A percentile compares a stretch with the other conserved stretches of the same genome.
Evolutionary conservation across 2,888 invertebrate genomes (phyloP).

Genomic region (Tenthredo scrophulariae): DNA sequence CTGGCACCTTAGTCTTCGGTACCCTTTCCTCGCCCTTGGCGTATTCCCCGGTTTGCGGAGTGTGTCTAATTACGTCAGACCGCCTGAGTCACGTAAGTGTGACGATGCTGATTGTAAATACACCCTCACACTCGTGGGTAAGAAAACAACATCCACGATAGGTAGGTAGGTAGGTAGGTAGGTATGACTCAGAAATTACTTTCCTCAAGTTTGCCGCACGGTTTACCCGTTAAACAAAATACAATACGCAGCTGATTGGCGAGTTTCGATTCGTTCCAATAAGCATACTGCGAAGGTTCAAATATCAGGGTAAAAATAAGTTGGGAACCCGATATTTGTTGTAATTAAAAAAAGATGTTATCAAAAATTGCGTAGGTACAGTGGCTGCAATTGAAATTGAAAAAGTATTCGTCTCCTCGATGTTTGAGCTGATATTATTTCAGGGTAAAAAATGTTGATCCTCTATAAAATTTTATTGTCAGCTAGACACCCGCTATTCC

Average conservation of each 20-base stretch:
- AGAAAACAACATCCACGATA: conserved; percentile 13
- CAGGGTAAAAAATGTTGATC: neutral
- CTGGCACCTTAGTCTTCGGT: neutral
- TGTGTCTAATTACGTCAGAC: conserved; percentile 47
- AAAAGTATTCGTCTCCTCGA: neutral
- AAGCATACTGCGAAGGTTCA: neutral
- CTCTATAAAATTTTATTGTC: conserved; percentile 18
- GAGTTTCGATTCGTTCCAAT: neutral
- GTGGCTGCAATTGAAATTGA: no score
- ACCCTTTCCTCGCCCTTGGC: neutral
- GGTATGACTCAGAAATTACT: conserved; percentile 16
- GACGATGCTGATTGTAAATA: conserved; percentile 2
- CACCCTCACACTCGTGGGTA: neutral
- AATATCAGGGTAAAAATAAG: neutral
- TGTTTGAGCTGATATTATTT: neutral
- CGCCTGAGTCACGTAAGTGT: conserved; percentile 42
- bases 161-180: neutral
- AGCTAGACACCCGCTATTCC: conserved; percentile 22
- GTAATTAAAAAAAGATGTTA: neutral
- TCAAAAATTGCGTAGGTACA: no score
- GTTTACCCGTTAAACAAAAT: conserved; percentile 9
- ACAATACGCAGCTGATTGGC: neutral
- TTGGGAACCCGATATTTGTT: neutral
- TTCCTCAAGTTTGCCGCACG: conserved; percentile 9
- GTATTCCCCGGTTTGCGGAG: neutral